Base-by-base conservation (phyloP, 2,888 invertebrate species). In the Ecdyonurus torrentis region DNA sequence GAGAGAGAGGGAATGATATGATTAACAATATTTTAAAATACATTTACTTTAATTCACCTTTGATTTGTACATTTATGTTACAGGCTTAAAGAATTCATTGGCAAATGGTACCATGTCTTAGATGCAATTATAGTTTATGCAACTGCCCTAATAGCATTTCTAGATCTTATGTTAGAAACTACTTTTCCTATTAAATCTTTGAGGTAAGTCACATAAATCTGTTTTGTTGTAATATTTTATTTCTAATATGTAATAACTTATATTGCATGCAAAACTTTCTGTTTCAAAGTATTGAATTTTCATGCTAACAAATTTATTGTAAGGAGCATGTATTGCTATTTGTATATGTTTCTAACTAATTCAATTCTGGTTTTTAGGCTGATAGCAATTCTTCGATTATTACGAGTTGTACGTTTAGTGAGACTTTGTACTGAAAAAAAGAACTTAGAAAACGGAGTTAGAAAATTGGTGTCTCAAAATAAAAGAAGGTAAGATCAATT, bases 401-500 rank as follows among this genome's bases (percentile, higher is more conserved):
- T 74, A 20, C 70, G 75, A 25, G 67, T 74, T 25, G 69, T 77
- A 18, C 69, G 76, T 37, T 70, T 77, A 37, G 67, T 73, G 2
- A 68, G 76, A 25, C 71, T 76, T 25, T 68, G 70, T 58, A 73
- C 73, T 3, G 76, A 77, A 67, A 71, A 72, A 61, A 70, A 74
- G 25, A 73, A 76, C 58, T 69, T 77, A 24, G 70, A 74, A 61
- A 72, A 66, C 63, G 71, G 72, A 24, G 71, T 76, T 3, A 69
- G 78, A 19, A 72, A 73, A 64, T 70, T 76, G 63, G 75, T 78
- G 7, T 78, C 78, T 1, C 76, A 77, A 67, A 78, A 78, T 68
- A 78, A 78, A 67, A 68, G 77, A 25, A 70, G 78, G 62, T 61
- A 61, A n/a, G n/a, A n/a, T n/a, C n/a, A n/a, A n/a, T n/a, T n/a